phyloP scores from a whole-genome alignment of 2,113 vertebrate species.

The Brachypteracias leptosomus region DNA sequence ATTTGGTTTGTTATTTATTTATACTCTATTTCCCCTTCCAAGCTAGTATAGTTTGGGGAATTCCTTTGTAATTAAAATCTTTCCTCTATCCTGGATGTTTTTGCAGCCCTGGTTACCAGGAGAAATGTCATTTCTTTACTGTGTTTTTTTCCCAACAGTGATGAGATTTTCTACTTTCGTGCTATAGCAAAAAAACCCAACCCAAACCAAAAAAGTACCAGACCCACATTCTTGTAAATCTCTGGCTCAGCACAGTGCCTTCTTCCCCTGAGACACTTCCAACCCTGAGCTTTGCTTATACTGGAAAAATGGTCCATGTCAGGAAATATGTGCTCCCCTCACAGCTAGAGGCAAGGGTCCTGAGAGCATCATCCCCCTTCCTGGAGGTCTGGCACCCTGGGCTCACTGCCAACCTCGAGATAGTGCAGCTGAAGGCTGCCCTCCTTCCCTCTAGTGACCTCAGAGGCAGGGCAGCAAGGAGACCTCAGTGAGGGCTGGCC shows the following conservation, averaged over 20 bases:
- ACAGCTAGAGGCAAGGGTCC: background rate
- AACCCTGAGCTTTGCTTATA: background rate
- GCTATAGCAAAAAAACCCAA: background rate
- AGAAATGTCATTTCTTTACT: background rate
- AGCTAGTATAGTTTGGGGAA: background rate
- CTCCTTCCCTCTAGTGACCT: background rate
- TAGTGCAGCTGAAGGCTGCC: background rate
- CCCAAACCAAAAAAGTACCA: background rate
- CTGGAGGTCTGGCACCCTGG: background rate
- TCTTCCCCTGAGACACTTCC: background rate
- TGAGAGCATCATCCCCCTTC: background rate
- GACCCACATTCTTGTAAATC: background rate
- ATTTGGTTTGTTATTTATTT: background rate
- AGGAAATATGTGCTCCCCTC: background rate
- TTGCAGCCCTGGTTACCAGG: background rate
- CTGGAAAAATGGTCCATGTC: background rate
- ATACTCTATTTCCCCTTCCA: background rate
- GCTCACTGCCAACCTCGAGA: background rate
- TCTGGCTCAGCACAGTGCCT: background rate
- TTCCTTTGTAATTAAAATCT: background rate
- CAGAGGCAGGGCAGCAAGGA: background rate
- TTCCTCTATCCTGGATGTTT: background rate
- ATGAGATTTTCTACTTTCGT: background rate
- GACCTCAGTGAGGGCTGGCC: accelerated
- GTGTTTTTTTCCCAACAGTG: background rate